A percentile compares a stretch with the other conserved stretches of the same genome.
These are phyloP conservation scores for Proteles cristata DNA, from an alignment of 2,113 vertebrate species.

Conservation along the genomic window DNA sequence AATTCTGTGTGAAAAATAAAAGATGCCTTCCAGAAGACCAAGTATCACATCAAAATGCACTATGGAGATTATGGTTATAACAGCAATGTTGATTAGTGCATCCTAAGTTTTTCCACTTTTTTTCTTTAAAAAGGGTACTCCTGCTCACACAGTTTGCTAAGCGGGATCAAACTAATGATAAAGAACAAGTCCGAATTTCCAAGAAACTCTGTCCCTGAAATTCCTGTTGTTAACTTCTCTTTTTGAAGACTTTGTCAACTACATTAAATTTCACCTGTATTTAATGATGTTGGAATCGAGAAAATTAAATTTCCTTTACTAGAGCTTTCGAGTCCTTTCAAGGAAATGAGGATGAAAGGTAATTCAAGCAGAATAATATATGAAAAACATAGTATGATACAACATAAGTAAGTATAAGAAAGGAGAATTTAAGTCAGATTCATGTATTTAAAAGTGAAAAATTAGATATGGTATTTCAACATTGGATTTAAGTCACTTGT, in stretches of 20 bases:
- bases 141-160: no score
- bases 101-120: background rate
- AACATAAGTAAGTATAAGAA: background rate
- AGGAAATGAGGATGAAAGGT: background rate
- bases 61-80: background rate
- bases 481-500: background rate
- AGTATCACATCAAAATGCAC: background rate
- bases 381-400: background rate
- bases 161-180: background rate
- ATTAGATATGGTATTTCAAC: background rate
- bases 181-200: background rate
- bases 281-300: background rate
- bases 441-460: background rate
- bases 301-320: background rate
- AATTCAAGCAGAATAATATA: background rate
- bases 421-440: background rate
- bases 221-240: background rate
- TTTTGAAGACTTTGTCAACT: background rate
- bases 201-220: background rate
- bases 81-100: background rate
- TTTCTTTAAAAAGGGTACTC: background rate
- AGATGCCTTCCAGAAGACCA: background rate
- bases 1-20: constrained; percentile 1
- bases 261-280: background rate
- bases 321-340: background rate